Conservation (phyloP, 2,888 invertebrate genomes). For the Heliconius erato region DNA sequence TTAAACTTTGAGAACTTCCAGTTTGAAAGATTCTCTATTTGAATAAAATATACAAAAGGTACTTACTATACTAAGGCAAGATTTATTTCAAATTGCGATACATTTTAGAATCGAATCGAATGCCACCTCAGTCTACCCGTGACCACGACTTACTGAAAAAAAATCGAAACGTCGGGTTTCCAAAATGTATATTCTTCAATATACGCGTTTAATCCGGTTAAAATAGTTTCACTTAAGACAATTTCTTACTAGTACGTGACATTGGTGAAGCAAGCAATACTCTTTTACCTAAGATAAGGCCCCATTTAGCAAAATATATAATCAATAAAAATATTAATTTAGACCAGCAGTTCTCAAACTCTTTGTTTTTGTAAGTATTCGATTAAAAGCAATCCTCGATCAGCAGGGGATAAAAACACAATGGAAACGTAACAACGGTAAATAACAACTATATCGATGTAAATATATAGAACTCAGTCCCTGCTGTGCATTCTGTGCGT, state of each 20-base stretch:
- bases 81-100: not conserved
- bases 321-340: not conserved
- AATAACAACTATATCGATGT: not conserved
- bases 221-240: too few species aligned
- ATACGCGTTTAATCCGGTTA: too few species aligned
- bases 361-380: not conserved
- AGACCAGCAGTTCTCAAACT: not conserved
- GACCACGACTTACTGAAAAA: too few species aligned
- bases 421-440: not conserved
- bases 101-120: too few species aligned
- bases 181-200: too few species aligned
- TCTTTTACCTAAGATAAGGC: too few species aligned
- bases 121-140: too few species aligned
- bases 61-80: not conserved
- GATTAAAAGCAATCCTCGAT: not conserved
- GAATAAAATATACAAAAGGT: not conserved
- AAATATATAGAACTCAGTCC: conserved; percentile 2
- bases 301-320: not conserved
- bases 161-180: too few species aligned
- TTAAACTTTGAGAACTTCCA: not conserved
- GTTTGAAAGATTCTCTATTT: not conserved
- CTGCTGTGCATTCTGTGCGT: conserved; percentile 25
- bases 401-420: conserved; percentile 8
- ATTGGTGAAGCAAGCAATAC: too few species aligned
- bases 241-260: too few species aligned